Evolutionary conservation across 2,797 vertebrate genomes (phyloP).

Genomic region (Adrianichthys oophorus): DNA sequence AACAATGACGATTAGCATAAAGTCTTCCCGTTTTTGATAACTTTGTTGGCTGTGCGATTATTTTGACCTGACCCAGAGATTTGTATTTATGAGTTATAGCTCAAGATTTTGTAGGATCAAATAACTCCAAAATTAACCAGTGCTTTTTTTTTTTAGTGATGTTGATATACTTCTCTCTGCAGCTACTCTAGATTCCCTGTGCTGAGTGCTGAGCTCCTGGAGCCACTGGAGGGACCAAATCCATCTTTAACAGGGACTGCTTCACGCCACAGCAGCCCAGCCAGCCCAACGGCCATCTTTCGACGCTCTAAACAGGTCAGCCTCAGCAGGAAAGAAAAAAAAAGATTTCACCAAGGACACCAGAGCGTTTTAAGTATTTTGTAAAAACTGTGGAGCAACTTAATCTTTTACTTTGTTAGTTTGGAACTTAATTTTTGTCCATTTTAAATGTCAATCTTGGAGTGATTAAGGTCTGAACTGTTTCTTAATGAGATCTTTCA

Average conservation of each 20-base stretch:
- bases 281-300: constrained; percentile 94
- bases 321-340: not conserved
- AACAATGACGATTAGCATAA: constrained; percentile 25
- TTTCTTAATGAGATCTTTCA: constrained; percentile 13
- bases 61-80: constrained; percentile 27
- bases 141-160: constrained; percentile 11
- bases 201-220: constrained; percentile 88
- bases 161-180: constrained; percentile 40
- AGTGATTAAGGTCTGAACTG: constrained; percentile 3
- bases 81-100: constrained; percentile 5
- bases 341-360: not conserved
- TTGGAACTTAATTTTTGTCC: not conserved
- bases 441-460: constrained; percentile 11
- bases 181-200: constrained; percentile 97
- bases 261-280: constrained; percentile 88
- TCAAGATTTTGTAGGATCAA: constrained; percentile 12
- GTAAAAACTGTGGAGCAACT: no score
- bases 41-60: constrained; percentile 36
- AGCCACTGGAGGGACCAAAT: constrained; percentile 83
- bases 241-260: constrained; percentile 76
- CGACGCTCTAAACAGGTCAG: constrained; percentile 97
- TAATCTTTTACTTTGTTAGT: no score
- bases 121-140: constrained; percentile 2
- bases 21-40: constrained; percentile 38
- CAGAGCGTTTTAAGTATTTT: no score